phyloP scores from a whole-genome alignment of 2,888 invertebrate genomes.

The Elysia crispata region DNA sequence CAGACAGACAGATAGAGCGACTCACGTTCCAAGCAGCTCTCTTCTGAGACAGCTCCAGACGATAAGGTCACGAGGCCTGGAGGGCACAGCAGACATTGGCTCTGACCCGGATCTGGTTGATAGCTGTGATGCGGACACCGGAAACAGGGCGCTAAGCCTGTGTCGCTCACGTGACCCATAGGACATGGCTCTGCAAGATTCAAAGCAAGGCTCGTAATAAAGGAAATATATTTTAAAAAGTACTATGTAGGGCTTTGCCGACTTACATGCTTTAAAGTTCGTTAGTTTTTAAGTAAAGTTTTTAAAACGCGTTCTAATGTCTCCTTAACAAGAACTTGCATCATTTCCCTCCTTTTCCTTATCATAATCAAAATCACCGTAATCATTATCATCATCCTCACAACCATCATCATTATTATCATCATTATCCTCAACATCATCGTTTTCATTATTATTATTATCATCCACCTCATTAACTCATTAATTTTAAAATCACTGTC shows the following conservation, averaged over 20 bases:
- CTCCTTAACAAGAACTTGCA: too few species aligned
- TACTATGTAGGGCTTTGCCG: too few species aligned
- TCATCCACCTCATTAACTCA: conserved; percentile 4
- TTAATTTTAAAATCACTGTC: background rate
- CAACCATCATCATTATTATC: conserved; percentile 42
- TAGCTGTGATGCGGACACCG: conserved; percentile 80
- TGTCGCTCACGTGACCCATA: conserved; percentile 80
- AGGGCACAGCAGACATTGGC: conserved; percentile 78
- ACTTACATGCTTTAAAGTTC: too few species aligned
- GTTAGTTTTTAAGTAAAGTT: too few species aligned
- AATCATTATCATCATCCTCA: too few species aligned
- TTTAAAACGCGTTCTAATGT: too few species aligned
- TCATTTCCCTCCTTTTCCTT: too few species aligned
- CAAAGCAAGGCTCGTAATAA: conserved; percentile 49
- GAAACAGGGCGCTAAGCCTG: conserved; percentile 81
- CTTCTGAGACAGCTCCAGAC: conserved; percentile 63
- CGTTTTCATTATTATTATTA: conserved; percentile 48
- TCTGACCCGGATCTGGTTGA: conserved; percentile 77
- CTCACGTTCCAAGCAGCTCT: conserved; percentile 68
- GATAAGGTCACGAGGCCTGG: conserved; percentile 60
- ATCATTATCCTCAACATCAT: conserved; percentile 51
- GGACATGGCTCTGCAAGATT: conserved; percentile 79
- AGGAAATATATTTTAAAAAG: background rate
- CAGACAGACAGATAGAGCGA: background rate
- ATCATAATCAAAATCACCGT: too few species aligned